Evolutionary conservation across 2,888 invertebrate species (phyloP), one percentile per base, ranked within the genome.

Genomic region (Stenodema calcarata): DNA sequence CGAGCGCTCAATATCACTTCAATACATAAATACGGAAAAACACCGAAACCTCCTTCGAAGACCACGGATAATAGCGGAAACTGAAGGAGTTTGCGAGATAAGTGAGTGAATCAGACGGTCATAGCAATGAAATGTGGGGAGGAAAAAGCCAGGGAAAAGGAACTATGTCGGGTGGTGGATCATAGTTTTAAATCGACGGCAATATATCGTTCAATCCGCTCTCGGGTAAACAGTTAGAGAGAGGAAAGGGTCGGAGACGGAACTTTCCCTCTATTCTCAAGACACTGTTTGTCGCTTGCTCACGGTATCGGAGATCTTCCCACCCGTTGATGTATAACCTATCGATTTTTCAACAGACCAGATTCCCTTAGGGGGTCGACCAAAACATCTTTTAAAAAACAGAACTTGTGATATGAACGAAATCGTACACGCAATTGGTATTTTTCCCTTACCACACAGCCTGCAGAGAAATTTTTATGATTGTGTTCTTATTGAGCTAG

Each of bases 161-260:
- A 73, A 41, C 73, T 73, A 73, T 73, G 73, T 73, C 9, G 73
- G 73, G 30, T 14, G 50, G 50, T 80, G 80, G 82, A 82, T 82
- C 82, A 69, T 62, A 82, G 82, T 82, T 82, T 82, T 82, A 82
- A 82, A 82, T 82, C 82, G 18, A 41, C 18, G 62, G 82, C 82
- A 69, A 82, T 69, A 82, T 69, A 82, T 82, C 70, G 82, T n/a
- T 82, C 82, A 69, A 54, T 6, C 42, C 82, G 41, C 82, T 69
- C 82, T 35, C 35, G 69, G 42, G 82, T 82, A 82, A 82, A 82
- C 82, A 82, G 35, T 82, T 69, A 23, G 82, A n/a, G 62, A 69
- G 12, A 62, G 42, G 47, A 30, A 12, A 28, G 82, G 4, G 12
- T n/a, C n/a, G 35, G 18, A 82, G 70, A 27, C 12, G 35, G 14